Evolutionary conservation across 2,113 vertebrate genomes (phyloP), one percentile per base, ranked within the genome.

Genomic region (Kryptolebias marmoratus): DNA sequence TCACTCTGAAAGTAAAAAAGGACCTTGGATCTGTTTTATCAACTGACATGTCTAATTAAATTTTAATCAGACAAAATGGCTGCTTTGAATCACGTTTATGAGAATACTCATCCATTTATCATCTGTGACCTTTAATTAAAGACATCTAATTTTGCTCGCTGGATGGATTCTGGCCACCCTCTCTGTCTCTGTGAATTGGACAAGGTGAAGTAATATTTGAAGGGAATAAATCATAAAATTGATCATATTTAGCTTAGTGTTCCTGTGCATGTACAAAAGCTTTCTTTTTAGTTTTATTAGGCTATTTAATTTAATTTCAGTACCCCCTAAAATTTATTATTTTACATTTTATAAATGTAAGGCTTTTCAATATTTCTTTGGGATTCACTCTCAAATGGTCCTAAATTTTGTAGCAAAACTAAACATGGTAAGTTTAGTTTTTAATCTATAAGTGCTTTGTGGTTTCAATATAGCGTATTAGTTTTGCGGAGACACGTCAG

Each of bases 71-170:
- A 59, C 11, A 12, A 56, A 48, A 68, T 0, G 7, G 42, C 64
- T 61, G 56, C 18, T 16, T 62, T 30, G 64, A 68, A 48, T 68
- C 50, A 42, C 49, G 28, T 54, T 67, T 55, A 66, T 61, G 57
- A n/a, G 64, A 61, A n/a, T 28, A 27, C 31, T 44, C 53, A 27
- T 39, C 14, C 18, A 59, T 69, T n/a, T 5, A 68, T 62, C 50
- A 49, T 62, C 42, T 1, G 50, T 63, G 58, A 68, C 50, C 59
- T 76, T 64, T 39, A 52, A 48, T 42, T 47, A 28, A 57, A 58
- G 32, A 69, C 28, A 48, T 30, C 2, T 9, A n/a, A 70, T 70
- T 64, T 32, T 76, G 59, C 65, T 68, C 9, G 53, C 45, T 53
- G 48, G 58, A 52, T 60, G 56, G 0, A 57, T 8, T 36, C 69